Conservation (phyloP, 64 coral and sea anemone genomes). For the Actinia tenebrosa region DNA sequence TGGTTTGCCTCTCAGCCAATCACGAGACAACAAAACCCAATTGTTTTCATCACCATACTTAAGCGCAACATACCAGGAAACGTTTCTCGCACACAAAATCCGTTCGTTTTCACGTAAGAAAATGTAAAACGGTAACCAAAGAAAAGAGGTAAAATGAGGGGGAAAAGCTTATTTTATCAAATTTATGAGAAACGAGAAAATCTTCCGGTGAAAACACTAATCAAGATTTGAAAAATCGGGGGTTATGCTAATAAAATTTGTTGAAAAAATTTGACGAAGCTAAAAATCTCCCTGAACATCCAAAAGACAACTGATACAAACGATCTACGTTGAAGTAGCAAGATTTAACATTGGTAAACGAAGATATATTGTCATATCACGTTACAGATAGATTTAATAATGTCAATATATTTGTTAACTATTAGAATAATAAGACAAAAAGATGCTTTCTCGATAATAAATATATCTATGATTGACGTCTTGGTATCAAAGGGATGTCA, state of each 20-base stretch:
- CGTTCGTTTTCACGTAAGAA: background rate
- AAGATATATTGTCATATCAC: background rate
- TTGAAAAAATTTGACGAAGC: background rate
- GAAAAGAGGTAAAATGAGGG: background rate
- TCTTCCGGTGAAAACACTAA: background rate
- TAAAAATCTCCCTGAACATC: background rate
- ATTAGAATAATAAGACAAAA: background rate
- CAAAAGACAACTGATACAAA: background rate
- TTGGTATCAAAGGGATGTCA: background rate
- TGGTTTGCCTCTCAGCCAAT: background rate
- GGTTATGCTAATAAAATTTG: background rate
- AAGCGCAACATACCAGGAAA: background rate
- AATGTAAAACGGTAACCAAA: background rate
- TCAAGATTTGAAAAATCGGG: background rate
- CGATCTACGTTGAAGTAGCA: background rate
- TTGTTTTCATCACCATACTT: background rate
- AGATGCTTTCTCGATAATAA: background rate
- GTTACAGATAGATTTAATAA: conserved; percentile 1
- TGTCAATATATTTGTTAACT: background rate
- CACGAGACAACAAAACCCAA: background rate
- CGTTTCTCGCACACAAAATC: too few relatives aligned
- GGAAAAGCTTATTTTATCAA: background rate
- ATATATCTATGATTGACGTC: background rate
- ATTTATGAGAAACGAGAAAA: background rate
- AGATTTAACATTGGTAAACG: background rate